Conservation (phyloP, 1,140 invertebrate genomes). For the Drosophila orosa region DNA sequence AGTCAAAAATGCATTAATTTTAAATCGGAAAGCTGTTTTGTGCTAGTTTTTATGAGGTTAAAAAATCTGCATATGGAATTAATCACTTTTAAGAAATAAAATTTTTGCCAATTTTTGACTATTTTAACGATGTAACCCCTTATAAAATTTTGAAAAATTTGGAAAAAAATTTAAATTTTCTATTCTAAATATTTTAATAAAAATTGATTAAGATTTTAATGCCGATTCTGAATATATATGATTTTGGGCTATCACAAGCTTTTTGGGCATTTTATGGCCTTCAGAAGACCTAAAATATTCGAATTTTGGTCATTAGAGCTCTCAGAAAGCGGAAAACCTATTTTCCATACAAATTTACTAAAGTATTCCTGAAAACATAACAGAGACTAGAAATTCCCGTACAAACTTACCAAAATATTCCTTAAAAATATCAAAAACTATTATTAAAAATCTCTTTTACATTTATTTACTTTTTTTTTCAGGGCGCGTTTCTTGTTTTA, state of each 20-base stretch:
- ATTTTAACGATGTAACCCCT: neutral
- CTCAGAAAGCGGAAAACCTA: neutral
- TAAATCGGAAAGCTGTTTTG: neutral
- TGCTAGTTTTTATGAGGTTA: neutral
- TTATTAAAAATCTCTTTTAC: slow-evolving; percentile 8
- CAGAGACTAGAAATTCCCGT: neutral
- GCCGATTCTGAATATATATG: neutral
- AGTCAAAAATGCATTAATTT: neutral
- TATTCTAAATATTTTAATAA: neutral
- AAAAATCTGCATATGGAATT: neutral
- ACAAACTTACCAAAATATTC: neutral
- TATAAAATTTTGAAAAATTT: too few relatives aligned
- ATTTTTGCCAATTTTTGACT: neutral
- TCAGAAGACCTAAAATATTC: neutral
- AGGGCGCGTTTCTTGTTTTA: slow-evolving; percentile 17
- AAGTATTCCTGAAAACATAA: neutral
- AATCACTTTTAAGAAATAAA: neutral
- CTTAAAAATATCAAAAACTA: neutral
- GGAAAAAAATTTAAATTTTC: too few relatives aligned
- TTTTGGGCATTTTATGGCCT: neutral
- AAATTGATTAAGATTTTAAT: neutral
- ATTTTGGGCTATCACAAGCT: neutral
- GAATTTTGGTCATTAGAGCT: neutral
- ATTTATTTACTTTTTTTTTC: slow-evolving; percentile 25
- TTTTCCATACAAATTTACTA: neutral